Evolutionary conservation across 2,113 vertebrate genomes (phyloP), one percentile per base, ranked within the genome.

Genomic region (Octodon degus): DNA sequence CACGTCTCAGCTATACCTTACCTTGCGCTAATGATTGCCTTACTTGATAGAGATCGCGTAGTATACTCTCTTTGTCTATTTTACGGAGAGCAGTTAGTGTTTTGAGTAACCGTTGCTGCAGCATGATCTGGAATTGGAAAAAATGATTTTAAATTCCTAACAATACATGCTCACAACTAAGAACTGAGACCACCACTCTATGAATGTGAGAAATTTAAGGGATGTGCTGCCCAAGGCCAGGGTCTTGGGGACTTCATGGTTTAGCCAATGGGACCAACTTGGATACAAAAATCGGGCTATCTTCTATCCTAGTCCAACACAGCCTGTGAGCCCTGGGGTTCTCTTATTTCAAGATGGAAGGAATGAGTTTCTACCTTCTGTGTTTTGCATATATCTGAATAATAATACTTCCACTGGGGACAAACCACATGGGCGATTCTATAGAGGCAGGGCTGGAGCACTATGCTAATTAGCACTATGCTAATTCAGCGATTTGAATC

Each of bases 41-140:
- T 34, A 74, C 82, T 25, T 76, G 67, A 1, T 76, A 25, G 65
- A 67, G 17, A 24, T 53, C 93, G 47, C 7, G 91, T 17, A 14
- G 68, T 97, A 90, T 43, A 24, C 86, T 34, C 47, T 87, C 86
- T 63, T 77, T 97, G 40, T 96, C 95, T 89, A 98, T 96, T 47
- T 97, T 97, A 96, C 76, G 98, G 91, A 99, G 37, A 86, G 94
- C 97, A 47, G 32, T 43, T 68, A 99, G 98, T 90, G 98, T 98
- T 34, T 43, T 97, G 43, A 98, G 97, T 97, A 99, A 97, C 37
- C 99, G 98, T 95, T 96, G 97, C 24, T 98, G 98, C 94, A 98
- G 85, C 97, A 99, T 96, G 67, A 99, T 65, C 99, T 99, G 89
- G 85, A 83, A 96, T 67, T 93, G 93, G 63, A 1, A 93, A 85